Percentiles rank a stretch among this genome's conserved stretches.
phyloP scores from a whole-genome alignment of 1,140 invertebrate genomes.

The Drosophila sp. region DNA sequence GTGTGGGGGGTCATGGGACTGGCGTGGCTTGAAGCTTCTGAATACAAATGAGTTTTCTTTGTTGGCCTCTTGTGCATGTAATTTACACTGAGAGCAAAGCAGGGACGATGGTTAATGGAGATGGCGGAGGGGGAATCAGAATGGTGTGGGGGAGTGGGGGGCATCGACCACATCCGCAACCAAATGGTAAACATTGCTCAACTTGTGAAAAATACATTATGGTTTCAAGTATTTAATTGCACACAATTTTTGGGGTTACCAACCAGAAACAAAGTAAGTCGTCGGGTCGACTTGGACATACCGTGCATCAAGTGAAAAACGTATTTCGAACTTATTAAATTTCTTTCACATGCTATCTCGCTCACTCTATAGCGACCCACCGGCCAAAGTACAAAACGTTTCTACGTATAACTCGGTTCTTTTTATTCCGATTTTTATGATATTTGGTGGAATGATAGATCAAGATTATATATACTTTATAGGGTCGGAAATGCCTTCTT shows the following conservation, averaged over 20 bases:
- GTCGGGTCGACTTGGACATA: too few species aligned
- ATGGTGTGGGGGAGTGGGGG: conserved; percentile 9
- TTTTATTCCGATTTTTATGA: too few species aligned
- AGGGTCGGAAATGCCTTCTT: too few species aligned
- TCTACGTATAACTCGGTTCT: too few species aligned
- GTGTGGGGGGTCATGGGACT: neutral
- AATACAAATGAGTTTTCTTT: conserved; percentile 75
- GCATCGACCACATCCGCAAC: conserved; percentile 65
- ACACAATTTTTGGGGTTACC: conserved; percentile 58
- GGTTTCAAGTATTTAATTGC: conserved; percentile 78
- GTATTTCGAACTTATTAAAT: too few species aligned
- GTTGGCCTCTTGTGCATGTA: conserved; percentile 59
- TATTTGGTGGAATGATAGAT: too few species aligned
- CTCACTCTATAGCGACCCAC: too few species aligned
- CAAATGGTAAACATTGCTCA: conserved; percentile 79
- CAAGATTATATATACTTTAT: too few species aligned
- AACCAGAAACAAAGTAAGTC: neutral
- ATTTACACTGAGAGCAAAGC: conserved; percentile 55
- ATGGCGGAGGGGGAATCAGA: neutral
- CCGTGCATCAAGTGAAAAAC: too few species aligned
- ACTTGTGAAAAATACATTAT: conserved; percentile 82
- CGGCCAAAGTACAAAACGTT: too few species aligned
- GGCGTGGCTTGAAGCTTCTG: conserved; percentile 29
- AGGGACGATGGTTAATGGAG: neutral
- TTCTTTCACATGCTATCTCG: too few species aligned